A percentile compares a stretch with the other conserved stretches of the same genome.
Conservation (phyloP, 2,888 invertebrate species). For the Agriopis marginaria region DNA sequence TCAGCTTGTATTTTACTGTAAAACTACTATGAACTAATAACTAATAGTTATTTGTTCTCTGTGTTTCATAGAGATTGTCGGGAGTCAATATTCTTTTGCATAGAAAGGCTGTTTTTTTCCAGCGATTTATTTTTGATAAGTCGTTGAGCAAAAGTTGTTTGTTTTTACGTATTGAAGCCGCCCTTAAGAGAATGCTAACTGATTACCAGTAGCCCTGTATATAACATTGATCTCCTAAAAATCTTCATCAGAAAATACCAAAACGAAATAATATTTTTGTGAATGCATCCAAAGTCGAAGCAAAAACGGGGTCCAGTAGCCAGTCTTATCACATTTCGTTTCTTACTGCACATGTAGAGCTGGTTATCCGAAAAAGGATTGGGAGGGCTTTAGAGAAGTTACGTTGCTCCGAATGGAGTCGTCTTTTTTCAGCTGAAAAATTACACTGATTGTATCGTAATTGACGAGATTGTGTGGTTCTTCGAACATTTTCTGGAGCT, state of each 20-base stretch:
- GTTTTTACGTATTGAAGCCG: too few species aligned
- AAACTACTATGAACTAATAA: too few species aligned
- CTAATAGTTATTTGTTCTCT: too few species aligned
- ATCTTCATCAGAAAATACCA: neutral
- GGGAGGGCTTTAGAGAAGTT: slow-evolving; percentile 41
- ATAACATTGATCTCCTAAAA: neutral
- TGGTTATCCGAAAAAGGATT: slow-evolving; percentile 42
- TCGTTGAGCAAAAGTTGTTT: too few species aligned
- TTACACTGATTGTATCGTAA: slow-evolving; percentile 38
- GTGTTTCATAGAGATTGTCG: too few species aligned
- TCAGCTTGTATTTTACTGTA: too few species aligned
- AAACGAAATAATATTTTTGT: slow-evolving; percentile 13
- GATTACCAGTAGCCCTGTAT: too few species aligned
- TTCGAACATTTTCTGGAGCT: slow-evolving; percentile 1
- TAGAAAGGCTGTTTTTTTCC: too few species aligned
- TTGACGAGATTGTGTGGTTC: slow-evolving; percentile 13
- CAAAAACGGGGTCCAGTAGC: slow-evolving; percentile 19
- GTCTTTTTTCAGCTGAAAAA: slow-evolving; percentile 30
- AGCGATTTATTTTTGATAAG: too few species aligned
- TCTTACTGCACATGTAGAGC: slow-evolving; percentile 42
- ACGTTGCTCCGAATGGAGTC: slow-evolving; percentile 33
- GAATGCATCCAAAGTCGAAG: slow-evolving; percentile 25
- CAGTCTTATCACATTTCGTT: slow-evolving; percentile 39
- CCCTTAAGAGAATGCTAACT: too few species aligned
- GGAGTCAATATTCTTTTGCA: too few species aligned